phyloP scores from a whole-genome alignment of 2,113 vertebrate genomes.

The Chelonoidis abingdonii region DNA sequence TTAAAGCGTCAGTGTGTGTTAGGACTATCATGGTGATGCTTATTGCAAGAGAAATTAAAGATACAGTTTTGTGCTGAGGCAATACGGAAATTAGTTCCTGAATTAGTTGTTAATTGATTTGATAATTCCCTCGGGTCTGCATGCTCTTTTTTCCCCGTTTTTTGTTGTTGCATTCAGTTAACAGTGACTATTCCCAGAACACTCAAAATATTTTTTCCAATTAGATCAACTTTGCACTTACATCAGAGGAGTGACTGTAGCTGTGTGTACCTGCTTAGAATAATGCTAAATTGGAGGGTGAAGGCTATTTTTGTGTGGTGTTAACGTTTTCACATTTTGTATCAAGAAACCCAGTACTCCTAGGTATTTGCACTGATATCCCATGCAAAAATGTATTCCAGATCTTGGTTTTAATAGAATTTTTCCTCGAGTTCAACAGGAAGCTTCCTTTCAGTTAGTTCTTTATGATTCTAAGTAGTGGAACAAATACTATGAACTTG shows the following conservation, averaged over 20 bases:
- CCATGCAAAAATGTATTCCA: not conserved
- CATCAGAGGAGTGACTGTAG: conserved; percentile 41
- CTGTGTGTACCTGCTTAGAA: conserved; percentile 39
- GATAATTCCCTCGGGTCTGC: conserved; percentile 87
- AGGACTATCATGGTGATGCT: conserved; percentile 82
- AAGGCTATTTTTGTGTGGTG: not conserved
- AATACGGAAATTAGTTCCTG: conserved; percentile 90
- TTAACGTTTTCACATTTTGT: not conserved
- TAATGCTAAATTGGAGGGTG: conserved; percentile 8
- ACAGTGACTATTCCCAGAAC: conserved; percentile 84
- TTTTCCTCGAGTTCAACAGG: not conserved
- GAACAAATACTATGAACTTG: not conserved
- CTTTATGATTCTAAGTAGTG: not conserved
- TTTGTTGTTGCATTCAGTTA: conserved; percentile 85
- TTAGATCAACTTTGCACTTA: conserved; percentile 79
- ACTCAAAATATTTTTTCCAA: conserved; percentile 86
- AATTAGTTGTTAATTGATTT: conserved; percentile 97
- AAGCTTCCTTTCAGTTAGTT: not conserved
- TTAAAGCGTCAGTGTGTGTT: conserved; percentile 82
- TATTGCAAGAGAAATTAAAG: conserved; percentile 88
- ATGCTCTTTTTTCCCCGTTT: conserved; percentile 76
- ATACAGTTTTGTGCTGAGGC: conserved; percentile 90
- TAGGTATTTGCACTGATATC: not conserved
- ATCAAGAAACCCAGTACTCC: not conserved
- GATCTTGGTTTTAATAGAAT: not conserved